Base-by-base conservation (phyloP, 1,140 invertebrate genomes). In the Drosophila grimshawi region DNA sequence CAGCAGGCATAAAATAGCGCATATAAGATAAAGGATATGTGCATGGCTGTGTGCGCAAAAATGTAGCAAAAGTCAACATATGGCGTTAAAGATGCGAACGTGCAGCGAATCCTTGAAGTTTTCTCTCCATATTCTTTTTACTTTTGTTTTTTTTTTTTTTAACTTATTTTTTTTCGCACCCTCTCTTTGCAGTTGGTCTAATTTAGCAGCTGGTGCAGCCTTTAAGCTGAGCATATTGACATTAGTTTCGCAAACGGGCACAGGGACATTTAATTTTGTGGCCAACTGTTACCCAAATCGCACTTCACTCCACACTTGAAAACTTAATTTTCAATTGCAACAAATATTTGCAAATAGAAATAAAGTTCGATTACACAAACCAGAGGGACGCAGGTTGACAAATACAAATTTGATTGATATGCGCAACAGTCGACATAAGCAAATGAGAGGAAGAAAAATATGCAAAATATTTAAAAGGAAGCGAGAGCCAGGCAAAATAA, bases 81-180 rank as follows among this genome's bases (percentile, higher is more conserved):
- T 91, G 88, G 88, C 88, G 88, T 91, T 91, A 91, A 91, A 90
- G 88, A 91, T 88, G 88, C 63, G 81, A 91, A 91, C 88, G 88
- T 91, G 88, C 81, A 67, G 55, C 74, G 88, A 91, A 91, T 90
- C 62, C 78, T 88, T 78, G 66, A 88, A 81, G 66, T 78, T 70
- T 46, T 7, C 11, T 46, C 33, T 33, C 11, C 32, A 61, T 33
- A 37, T 76, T 66, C 76, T 49, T 55, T 11, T 48, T 37, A 5
- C 45, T 61, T 33, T 5, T 5, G 10, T 41, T 49, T 39, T 39
- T n/a, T 3, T 19, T 19, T 19, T 19, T 19, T 19, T 19, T 19
- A 43, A 4, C 39, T 43, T 43, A 3, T 55, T 64, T 30, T 57
- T 46, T 60, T 69, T 62, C 52, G 51, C 71, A 48, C 52, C 35